A percentile compares a stretch with the other conserved stretches of the same genome.
Conservation (phyloP, 2,888 invertebrate genomes). For the Eristalinus sepulchralis region DNA sequence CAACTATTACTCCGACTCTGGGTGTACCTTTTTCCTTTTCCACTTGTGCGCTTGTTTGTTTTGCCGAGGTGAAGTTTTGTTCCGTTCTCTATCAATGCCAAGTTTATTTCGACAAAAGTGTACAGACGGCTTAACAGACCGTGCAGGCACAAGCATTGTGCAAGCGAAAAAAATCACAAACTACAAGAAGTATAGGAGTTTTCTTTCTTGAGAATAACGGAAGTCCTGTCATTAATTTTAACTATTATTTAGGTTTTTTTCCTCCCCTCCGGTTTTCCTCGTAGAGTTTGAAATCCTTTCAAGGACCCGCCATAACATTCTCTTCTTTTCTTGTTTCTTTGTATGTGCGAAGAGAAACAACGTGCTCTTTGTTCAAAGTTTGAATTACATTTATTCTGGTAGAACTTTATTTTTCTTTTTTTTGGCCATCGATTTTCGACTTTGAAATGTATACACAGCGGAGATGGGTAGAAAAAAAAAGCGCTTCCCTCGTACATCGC, state of each 20-base stretch:
- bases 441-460: constrained; percentile 44
- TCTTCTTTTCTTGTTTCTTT: constrained; percentile 29
- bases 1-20: constrained; percentile 44
- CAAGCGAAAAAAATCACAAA: background rate
- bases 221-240: constrained; percentile 62
- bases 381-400: constrained; percentile 60
- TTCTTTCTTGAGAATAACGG: constrained; percentile 44
- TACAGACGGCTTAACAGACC: constrained; percentile 47
- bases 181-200: constrained; percentile 16
- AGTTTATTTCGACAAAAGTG: constrained; percentile 48
- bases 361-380: constrained; percentile 63
- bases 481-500: constrained; percentile 11
- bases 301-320: constrained; percentile 62
- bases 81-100: constrained; percentile 49
- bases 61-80: constrained; percentile 41
- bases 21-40: background rate
- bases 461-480: constrained; percentile 16
- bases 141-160: background rate
- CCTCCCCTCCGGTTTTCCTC: constrained; percentile 19
- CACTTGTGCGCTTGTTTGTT: constrained; percentile 9
- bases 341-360: constrained; percentile 42
- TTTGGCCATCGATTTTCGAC: constrained; percentile 56
- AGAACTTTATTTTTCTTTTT: constrained; percentile 25
- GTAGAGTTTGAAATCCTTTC: constrained; percentile 30
- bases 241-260: constrained; percentile 57